phyloP scores from a whole-genome alignment of 2,888 invertebrate genomes.

The Tromatobia lineatoria region DNA sequence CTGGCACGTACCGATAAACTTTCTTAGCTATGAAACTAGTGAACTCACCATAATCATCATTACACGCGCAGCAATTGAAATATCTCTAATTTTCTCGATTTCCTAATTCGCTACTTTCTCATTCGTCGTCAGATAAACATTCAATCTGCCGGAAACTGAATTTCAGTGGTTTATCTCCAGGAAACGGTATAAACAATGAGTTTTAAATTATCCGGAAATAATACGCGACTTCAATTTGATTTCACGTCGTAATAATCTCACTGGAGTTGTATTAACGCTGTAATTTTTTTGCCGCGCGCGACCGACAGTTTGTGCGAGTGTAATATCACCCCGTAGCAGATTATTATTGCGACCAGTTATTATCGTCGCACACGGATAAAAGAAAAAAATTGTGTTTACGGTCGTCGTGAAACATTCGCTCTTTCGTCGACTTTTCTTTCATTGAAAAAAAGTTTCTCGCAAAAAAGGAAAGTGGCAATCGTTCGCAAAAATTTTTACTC shows the following conservation, averaged over 20 bases:
- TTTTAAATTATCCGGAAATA: neutral
- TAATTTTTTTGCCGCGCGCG: neutral
- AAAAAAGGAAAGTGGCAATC: neutral
- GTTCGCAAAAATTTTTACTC: too few relatives aligned
- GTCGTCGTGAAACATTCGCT: neutral
- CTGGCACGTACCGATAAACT: constrained; percentile 86
- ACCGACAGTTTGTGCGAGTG: neutral
- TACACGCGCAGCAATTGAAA: neutral
- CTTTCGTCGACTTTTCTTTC: neutral
- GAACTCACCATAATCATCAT: constrained; percentile 18
- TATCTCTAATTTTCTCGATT: constrained; percentile 6
- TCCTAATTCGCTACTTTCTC: neutral
- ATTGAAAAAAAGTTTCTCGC: neutral
- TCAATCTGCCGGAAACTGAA: neutral
- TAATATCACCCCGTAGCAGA: neutral
- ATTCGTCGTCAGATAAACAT: neutral
- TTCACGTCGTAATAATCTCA: constrained; percentile 9
- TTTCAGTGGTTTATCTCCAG: neutral
- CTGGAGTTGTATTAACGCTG: neutral
- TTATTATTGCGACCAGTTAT: neutral
- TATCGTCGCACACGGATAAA: neutral
- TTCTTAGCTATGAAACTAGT: neutral
- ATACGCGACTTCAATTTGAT: neutral
- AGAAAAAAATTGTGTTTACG: neutral
- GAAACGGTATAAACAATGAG: neutral